Conservation (phyloP, 2,888 invertebrate genomes). For the Strigamia crassipes region DNA sequence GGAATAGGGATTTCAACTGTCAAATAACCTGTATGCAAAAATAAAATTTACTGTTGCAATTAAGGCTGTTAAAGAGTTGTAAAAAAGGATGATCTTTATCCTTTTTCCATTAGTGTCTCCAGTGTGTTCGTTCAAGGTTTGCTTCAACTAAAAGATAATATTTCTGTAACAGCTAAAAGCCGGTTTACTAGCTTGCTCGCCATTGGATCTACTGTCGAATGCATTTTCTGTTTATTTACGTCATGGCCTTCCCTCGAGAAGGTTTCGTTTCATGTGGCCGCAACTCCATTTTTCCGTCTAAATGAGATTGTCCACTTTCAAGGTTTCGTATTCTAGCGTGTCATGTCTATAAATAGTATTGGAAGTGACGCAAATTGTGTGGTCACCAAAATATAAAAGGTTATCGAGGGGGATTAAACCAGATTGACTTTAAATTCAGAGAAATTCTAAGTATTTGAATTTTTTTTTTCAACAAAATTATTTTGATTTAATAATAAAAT, state of each 20-base stretch:
- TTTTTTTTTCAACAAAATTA: too few relatives aligned
- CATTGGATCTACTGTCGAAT: background rate
- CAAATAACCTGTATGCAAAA: too few relatives aligned
- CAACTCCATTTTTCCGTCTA: background rate
- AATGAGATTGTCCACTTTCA: constrained; percentile 26
- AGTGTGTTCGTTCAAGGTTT: background rate
- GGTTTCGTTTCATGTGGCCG: background rate
- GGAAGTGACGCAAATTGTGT: background rate
- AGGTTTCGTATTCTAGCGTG: background rate
- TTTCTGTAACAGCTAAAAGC: background rate
- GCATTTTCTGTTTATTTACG: constrained; percentile 10
- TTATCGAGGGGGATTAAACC: background rate
- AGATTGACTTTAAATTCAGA: background rate
- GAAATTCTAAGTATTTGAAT: background rate
- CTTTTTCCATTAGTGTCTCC: background rate
- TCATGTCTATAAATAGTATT: background rate
- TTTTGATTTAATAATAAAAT: too few relatives aligned
- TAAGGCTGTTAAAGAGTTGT: background rate
- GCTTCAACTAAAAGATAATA: background rate
- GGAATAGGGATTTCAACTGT: too few relatives aligned
- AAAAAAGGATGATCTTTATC: background rate
- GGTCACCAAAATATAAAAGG: background rate
- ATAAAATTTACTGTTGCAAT: too few relatives aligned
- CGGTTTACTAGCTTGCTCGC: background rate
- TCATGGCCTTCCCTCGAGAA: background rate